Evolutionary conservation across 2,113 vertebrate genomes (phyloP).

Genomic region (Scortum barcoo): DNA sequence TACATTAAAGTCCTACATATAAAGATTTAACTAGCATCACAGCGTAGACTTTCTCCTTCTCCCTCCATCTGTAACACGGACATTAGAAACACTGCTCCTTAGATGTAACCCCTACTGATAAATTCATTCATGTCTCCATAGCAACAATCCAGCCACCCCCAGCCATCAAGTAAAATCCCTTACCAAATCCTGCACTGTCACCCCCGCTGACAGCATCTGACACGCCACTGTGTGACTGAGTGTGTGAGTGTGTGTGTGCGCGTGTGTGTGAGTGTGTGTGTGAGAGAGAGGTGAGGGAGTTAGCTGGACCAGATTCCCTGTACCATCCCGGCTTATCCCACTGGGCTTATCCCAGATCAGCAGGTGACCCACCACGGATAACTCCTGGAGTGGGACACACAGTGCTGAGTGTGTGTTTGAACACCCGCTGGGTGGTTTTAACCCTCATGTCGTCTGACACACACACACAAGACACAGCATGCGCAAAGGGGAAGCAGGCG

Average conservation of each 20-base stretch:
- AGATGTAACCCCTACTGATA: constrained; percentile 36
- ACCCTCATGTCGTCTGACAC: constrained; percentile 43
- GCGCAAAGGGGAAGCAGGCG: not conserved
- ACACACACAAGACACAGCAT: not conserved
- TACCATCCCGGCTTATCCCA: constrained; percentile 73
- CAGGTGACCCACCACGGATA: constrained; percentile 74
- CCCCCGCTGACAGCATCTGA: constrained; percentile 67
- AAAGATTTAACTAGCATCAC: not conserved
- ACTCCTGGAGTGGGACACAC: constrained; percentile 53
- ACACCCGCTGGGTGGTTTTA: constrained; percentile 56
- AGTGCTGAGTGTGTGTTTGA: constrained; percentile 58
- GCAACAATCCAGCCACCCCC: constrained; percentile 55
- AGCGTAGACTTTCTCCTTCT: constrained; percentile 10
- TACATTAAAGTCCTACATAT: not conserved
- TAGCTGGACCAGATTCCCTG: constrained; percentile 62
- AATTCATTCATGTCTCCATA: constrained; percentile 67
- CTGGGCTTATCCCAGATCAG: constrained; percentile 79
- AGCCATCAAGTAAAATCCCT: constrained; percentile 52
- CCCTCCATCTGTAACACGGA: constrained; percentile 31
- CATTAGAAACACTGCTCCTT: constrained; percentile 38
- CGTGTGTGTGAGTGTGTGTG: constrained; percentile 16
- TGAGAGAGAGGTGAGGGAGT: constrained; percentile 40
- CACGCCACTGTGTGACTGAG: constrained; percentile 1
- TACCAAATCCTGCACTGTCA: constrained; percentile 68
- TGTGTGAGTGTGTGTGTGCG: constrained; percentile 31